Conservation (phyloP, 2,797 vertebrate species). For the Enteromius paludinosus region DNA sequence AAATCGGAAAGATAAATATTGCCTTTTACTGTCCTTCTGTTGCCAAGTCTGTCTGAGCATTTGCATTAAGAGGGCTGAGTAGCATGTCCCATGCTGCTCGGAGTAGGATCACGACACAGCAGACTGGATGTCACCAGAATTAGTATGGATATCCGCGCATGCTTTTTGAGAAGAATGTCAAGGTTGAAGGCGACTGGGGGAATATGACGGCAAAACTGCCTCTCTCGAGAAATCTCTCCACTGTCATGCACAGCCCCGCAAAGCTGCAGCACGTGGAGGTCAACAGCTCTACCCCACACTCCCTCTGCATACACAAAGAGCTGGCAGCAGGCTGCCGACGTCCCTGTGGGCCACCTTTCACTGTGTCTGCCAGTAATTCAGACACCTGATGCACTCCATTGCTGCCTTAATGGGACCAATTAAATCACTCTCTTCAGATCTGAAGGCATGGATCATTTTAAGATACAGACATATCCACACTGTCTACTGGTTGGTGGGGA, state of each 20-base stretch:
- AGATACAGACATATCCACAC: slow-evolving; percentile 29
- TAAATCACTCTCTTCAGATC: slow-evolving; percentile 44
- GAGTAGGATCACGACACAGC: slow-evolving; percentile 37
- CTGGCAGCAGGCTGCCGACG: slow-evolving; percentile 14
- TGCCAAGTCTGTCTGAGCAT: not conserved
- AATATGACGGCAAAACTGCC: slow-evolving; percentile 51
- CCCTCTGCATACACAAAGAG: slow-evolving; percentile 38
- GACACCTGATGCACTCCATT: slow-evolving; percentile 50
- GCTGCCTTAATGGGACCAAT: slow-evolving; percentile 48
- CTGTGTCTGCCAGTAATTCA: slow-evolving; percentile 35
- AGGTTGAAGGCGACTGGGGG: slow-evolving; percentile 55
- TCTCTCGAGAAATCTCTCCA: slow-evolving; percentile 53
- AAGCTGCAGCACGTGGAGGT: slow-evolving; percentile 47
- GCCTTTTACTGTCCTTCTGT: not conserved
- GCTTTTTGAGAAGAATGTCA: slow-evolving; percentile 57
- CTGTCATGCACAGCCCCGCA: slow-evolving; percentile 54
- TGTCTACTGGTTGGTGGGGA: slow-evolving; percentile 19
- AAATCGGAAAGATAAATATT: not conserved
- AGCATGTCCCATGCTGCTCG: slow-evolving; percentile 13
- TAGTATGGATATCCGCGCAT: slow-evolving; percentile 56
- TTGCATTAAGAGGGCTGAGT: slow-evolving; percentile 1
- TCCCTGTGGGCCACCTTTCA: slow-evolving; percentile 35
- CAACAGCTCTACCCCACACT: slow-evolving; percentile 28
- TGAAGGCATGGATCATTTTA: slow-evolving; percentile 38
- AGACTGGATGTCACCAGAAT: slow-evolving; percentile 48